These are phyloP conservation scores for Urocitellus parryii DNA, from an alignment of 2,113 vertebrate species.

Conservation along the genomic window DNA sequence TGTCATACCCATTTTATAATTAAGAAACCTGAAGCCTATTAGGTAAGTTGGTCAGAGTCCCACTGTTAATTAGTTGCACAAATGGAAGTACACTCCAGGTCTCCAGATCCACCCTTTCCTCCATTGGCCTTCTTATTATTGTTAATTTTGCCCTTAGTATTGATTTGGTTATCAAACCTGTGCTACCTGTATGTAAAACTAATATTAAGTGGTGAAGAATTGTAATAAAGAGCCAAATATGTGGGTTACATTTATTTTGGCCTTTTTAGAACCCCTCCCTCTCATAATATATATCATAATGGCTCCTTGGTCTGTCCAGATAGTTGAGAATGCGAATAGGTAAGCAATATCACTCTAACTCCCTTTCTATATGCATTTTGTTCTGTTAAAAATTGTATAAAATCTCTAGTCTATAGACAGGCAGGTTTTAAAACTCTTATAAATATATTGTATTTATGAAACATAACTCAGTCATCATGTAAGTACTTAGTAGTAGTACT, in stretches of 20 bases:
- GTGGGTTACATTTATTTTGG: conserved; percentile 22
- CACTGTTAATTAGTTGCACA: background rate
- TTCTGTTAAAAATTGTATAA: background rate
- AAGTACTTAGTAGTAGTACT: conserved; percentile 35
- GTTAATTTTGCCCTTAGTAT: background rate
- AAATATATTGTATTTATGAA: conserved; percentile 18
- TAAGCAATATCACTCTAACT: background rate
- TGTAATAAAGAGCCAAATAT: background rate
- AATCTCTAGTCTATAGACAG: conserved; percentile 1
- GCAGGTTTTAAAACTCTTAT: conserved; percentile 16
- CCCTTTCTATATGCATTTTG: background rate
- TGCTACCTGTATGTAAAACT: conserved; percentile 46
- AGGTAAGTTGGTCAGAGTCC: background rate
- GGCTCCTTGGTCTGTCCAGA: conserved; percentile 7
- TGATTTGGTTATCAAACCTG: background rate
- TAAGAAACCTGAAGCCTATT: background rate
- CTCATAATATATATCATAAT: background rate
- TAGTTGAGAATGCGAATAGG: background rate
- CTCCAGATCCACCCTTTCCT: background rate
- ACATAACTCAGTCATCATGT: background rate
- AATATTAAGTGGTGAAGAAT: conserved; percentile 27
- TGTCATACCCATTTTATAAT: conserved; percentile 39
- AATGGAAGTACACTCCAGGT: background rate
- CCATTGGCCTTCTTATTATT: background rate
- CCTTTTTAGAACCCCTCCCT: background rate